Evolutionary conservation across 2,888 invertebrate species (phyloP).

Genomic region (Alsophila aescularia): DNA sequence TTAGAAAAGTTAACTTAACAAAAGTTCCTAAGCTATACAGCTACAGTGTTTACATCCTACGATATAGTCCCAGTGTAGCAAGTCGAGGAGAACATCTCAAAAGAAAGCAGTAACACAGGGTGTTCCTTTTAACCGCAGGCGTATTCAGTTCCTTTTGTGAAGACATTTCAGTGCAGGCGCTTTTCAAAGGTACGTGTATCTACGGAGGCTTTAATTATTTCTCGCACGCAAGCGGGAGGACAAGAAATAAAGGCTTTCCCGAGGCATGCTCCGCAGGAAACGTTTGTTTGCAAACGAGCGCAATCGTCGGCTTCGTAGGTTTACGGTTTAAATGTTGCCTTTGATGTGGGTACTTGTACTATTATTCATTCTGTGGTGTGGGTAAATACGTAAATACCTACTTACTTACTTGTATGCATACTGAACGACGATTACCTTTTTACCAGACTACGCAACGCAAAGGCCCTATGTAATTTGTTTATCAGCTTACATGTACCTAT

Average conservation of each 20-base stretch:
- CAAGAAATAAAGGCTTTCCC: slow-evolving; percentile 49
- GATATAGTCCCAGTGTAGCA: neutral
- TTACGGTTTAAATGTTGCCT: slow-evolving; percentile 32
- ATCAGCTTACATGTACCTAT: too few species aligned
- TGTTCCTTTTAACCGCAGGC: slow-evolving; percentile 67
- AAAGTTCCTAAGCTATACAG: too few species aligned
- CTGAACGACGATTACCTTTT: too few species aligned
- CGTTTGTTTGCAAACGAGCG: slow-evolving; percentile 55
- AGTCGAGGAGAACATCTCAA: slow-evolving; percentile 11
- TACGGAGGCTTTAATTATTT: slow-evolving; percentile 74
- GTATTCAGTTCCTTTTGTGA: slow-evolving; percentile 64
- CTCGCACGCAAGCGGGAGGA: slow-evolving; percentile 56
- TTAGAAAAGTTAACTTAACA: too few species aligned
- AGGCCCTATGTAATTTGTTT: too few species aligned
- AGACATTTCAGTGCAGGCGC: slow-evolving; percentile 58
- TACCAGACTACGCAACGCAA: too few species aligned
- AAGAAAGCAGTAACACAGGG: slow-evolving; percentile 5
- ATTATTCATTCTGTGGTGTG: neutral
- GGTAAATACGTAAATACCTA: neutral
- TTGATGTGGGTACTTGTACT: slow-evolving; percentile 21
- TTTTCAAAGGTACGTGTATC: slow-evolving; percentile 63
- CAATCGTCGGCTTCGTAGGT: slow-evolving; percentile 45
- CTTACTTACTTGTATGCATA: too few species aligned
- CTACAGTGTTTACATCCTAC: too few species aligned
- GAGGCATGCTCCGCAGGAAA: slow-evolving; percentile 45